A percentile compares a stretch with the other conserved stretches of the same genome.
phyloP scores from a whole-genome alignment of 2,888 invertebrate species.

The Leucoptera coffeella region DNA sequence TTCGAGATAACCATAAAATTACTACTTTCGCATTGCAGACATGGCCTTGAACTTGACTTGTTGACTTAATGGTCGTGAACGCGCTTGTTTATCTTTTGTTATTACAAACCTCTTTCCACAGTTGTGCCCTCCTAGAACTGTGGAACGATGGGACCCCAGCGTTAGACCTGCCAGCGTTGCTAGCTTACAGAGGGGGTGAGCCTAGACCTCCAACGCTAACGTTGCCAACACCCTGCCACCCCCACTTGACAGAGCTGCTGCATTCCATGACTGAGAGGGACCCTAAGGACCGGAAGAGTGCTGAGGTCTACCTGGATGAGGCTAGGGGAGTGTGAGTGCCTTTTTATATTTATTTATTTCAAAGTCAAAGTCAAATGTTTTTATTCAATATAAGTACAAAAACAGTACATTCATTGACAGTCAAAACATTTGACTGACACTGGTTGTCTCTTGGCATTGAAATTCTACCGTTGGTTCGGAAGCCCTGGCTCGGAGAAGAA shows the following conservation, averaged over 20 bases:
- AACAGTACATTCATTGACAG: no score
- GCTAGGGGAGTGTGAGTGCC: slow-evolving; percentile 64
- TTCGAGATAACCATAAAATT: no score
- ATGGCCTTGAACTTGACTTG: no score
- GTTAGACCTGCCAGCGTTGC: slow-evolving; percentile 86
- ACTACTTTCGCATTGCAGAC: no score
- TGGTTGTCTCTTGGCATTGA: no score
- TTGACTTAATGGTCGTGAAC: no score
- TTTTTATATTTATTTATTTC: neutral
- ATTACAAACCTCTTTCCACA: slow-evolving; percentile 24
- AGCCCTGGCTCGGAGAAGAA: no score
- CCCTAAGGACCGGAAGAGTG: slow-evolving; percentile 71
- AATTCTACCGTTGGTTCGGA: no score
- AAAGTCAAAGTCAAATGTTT: no score
- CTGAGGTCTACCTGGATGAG: slow-evolving; percentile 83
- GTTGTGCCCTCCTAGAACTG: slow-evolving; percentile 89
- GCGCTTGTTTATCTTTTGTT: no score
- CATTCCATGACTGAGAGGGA: slow-evolving; percentile 84
- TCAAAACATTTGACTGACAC: no score
- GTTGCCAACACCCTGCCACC: slow-evolving; percentile 42
- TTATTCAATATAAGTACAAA: no score
- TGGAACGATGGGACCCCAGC: slow-evolving; percentile 96
- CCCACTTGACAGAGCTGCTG: slow-evolving; percentile 60
- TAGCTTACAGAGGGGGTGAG: slow-evolving; percentile 80
- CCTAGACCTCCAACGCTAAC: slow-evolving; percentile 54